Base-by-base conservation (phyloP, 2,113 vertebrate genomes). In the Elachura formosa region DNA sequence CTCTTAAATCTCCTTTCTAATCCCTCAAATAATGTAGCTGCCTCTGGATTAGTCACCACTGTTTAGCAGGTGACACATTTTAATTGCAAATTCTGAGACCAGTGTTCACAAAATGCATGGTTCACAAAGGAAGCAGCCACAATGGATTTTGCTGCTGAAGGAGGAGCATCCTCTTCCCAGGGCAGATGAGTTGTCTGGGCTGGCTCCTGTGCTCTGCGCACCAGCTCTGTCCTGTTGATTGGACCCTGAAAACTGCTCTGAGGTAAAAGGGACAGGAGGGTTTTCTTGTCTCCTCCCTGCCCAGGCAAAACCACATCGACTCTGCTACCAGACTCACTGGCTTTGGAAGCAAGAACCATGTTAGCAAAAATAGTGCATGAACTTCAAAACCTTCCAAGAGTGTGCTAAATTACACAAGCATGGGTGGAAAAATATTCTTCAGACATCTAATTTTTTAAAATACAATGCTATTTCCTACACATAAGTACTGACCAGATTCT, bases 31-130 rank as follows among this genome's bases (percentile, higher is more conserved):
- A 78, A 71, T 10, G 40, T 25, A 43, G 81, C 71, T 89, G 62
- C 74, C 64, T 63, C 54, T 52, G 93, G 87, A 96, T 93, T 88
- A 96, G 83, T 1, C 4, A 7, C 52, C 33, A 36, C 34, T 26
- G 26, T 43, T 93, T 10, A 62, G 58, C 74, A 41, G 28, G 58
- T 48, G n/a, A 23, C 12, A 59, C 34, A 12, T 38, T 58, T 24
- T 11, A 80, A 62, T 6, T 31, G 36, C 41, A 73, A 49, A 36
- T 9, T 7, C 7, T 6, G 49, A 41, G 84, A 22, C 22, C 21
- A 2, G 31, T 2, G 15, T 1, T 87, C 36, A 36, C 41, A 43
- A 40, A 0, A 21, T 1, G 43, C 43, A 17, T 0, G 8, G 62
- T 0, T 48, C n/a, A 6, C 58, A 71, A 11, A 28, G 1, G 29